Base-by-base conservation (phyloP, 1,140 invertebrate genomes). In the Brachionus plicatilis region DNA sequence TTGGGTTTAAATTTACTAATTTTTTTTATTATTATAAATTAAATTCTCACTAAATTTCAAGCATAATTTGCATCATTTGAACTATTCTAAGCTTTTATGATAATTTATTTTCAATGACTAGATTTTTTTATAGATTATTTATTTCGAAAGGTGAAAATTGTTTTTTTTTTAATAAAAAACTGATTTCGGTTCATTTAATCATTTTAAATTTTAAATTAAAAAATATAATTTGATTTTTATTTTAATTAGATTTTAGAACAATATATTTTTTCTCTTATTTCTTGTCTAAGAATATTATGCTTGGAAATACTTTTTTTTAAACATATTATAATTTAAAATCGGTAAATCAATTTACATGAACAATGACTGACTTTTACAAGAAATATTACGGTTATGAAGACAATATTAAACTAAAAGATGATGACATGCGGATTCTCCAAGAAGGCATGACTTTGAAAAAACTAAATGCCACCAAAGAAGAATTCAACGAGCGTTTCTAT, bases 351-450 rank as follows among this genome's bases (percentile, higher is more conserved):
- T 45, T 37, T 72, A 12, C 0, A 12, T 12, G 5, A 68, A 68
- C 2, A 41, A 82, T 82, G 79, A 65, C 79, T 45, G 79, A 82
- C 29, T 82, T 82, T 82, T 82, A 82, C 11, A 82, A 82, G 27
- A 82, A 82, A 82, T 82, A 45, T 24, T 82, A 82, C n/a, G 79
- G 79, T 24, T 82, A 82, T 45, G 79, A 82, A 41, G 79, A 82
- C 37, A 65, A 82, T 41, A 82, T 82, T 41, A 60, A 82, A 33
- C 79, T 82, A 9, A 60, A 65, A 8, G 79, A 82, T 37, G 53
- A 60, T 68, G 79, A 82, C n/a, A 82, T 82, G 9, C 11, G 43
- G 12, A 82, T 20, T 8, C 33, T 82, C 0, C 33, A 82, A 47
- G 53, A 82, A 14, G 79, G 79, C 7, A 82, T 82, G 79, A 60